Conservation (phyloP, 1,140 invertebrate genomes). For the Drosophila subobscura region DNA sequence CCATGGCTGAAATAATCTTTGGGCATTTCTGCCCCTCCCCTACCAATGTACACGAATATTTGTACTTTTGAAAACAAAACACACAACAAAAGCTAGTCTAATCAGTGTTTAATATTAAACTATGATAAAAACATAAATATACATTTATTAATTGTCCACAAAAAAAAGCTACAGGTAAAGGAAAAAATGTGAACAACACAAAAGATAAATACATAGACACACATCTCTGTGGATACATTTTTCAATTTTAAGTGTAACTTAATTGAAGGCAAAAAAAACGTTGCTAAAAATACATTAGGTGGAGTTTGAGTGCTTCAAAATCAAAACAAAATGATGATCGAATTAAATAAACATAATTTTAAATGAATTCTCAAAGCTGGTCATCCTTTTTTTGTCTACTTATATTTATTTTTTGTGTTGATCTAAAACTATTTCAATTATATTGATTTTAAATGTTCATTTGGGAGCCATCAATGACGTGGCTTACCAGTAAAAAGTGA, state of each 20-base stretch:
- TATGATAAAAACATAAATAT: slow-evolving; percentile 11
- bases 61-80: slow-evolving; percentile 35
- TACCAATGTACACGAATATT: slow-evolving; percentile 6
- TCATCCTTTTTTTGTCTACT: neutral
- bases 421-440: slow-evolving; percentile 10
- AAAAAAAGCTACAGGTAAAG: slow-evolving; percentile 38
- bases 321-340: slow-evolving; percentile 5
- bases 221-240: slow-evolving; percentile 8
- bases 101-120: slow-evolving; percentile 18
- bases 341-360: slow-evolving; percentile 40
- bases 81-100: slow-evolving; percentile 13
- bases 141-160: slow-evolving; percentile 39
- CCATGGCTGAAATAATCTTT: slow-evolving; percentile 28
- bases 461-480: neutral
- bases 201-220: neutral
- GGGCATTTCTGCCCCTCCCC: neutral
- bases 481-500: slow-evolving; percentile 39
- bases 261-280: slow-evolving; percentile 35
- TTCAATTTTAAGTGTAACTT: slow-evolving; percentile 61
- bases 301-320: slow-evolving; percentile 40
- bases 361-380: slow-evolving; percentile 27
- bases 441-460: slow-evolving; percentile 12
- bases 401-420: neutral
- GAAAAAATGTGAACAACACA: slow-evolving; percentile 20
- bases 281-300: slow-evolving; percentile 44